Evolutionary conservation across 2,797 vertebrate genomes (phyloP), one percentile per base, ranked within the genome.

Genomic region (Sebastes flavidus): DNA sequence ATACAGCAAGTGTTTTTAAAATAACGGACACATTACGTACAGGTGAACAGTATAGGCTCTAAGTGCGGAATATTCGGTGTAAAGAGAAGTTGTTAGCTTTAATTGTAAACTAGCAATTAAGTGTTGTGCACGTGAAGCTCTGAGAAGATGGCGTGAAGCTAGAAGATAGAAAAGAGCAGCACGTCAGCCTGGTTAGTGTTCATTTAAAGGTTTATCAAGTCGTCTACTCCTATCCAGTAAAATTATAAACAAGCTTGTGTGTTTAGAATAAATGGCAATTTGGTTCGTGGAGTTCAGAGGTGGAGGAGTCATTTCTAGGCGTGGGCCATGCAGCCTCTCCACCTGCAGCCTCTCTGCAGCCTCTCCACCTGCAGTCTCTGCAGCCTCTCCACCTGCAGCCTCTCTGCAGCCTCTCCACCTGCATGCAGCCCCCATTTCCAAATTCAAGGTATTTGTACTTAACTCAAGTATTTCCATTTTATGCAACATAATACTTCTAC

Each of bases 281-380:
- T 56, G 9, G 8, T 8, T 20, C 1, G n/a, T 34, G 6, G 42
- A 46, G 42, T 46, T 46, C 42, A 46, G 0, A 0, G 38, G 0
- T 42, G 38, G 38, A 42, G 0, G 38, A 42, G 4, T 42, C 38
- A 42, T 42, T 42, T 3, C 13, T 42, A 0, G 38, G 38, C 13
- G 38, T 42, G 38, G 38, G 38, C 6, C 38, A 38, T 38, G 38
- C 36, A 4, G 3, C 25, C 13, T 16, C 38, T 42, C 38, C 38
- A 16, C 36, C 36, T 38, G 34, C 1, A 32, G 32, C 32, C 34
- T 2, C 34, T 34, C 32, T 9, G 7, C 29, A 34, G 32, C 32
- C 32, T 34, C 32, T 3, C 32, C 29, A 6, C 6, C 29, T 29
- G 27, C 27, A 5, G n/a, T n/a, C n/a, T n/a, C n/a, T 27, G 27